Evolutionary conservation across 2,797 vertebrate genomes (phyloP), one percentile per base, ranked within the genome.

Genomic region (Pipistrellus pygmaeus): DNA sequence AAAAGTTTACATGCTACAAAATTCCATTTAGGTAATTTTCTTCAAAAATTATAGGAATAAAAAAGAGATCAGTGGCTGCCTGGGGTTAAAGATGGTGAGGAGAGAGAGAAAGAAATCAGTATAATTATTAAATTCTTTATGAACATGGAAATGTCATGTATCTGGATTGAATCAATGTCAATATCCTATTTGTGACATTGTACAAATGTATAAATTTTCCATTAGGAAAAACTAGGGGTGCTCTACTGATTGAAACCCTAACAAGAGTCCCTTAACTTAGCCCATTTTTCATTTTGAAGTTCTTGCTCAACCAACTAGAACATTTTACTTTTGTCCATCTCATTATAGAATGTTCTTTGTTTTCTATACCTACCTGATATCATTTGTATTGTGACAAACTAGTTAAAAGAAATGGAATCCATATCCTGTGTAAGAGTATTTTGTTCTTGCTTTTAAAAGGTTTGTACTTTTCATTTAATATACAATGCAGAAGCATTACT

Each of bases 361-460:
- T 81, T 90, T 55, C 60, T 78, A 18, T 30, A 1, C 6, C 13
- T 72, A 12, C 2, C n/a, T 62, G 62, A 12, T 25, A 23, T 6
- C 88, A 21, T 84, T 82, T 48, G 25, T 86, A 66, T 13, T 62
- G n/a, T 32, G 48, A 86, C 66, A 95, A 60, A 35, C 55, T 62
- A 78, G 38, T 87, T 60, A 66, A 84, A 68, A 38, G 53, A 92
- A 92, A 62, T 15, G 46, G 20, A 85, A 85, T 85, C 77, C 53
- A 6, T 48, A 48, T 93, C 66, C 80, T 93, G 68, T 15, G 17
- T 88, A 77, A 94, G 69, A 82, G 75, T 90, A 66, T 94, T 97
- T 94, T 93, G n/a, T 83, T 96, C 91, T 97, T 73, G 51, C 86
- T 60, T 91, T 95, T 95, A 78, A 89, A 93, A 72, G n/a, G 72